Base-by-base conservation (phyloP, 1,140 invertebrate species). In the Drosophila jambulina region DNA sequence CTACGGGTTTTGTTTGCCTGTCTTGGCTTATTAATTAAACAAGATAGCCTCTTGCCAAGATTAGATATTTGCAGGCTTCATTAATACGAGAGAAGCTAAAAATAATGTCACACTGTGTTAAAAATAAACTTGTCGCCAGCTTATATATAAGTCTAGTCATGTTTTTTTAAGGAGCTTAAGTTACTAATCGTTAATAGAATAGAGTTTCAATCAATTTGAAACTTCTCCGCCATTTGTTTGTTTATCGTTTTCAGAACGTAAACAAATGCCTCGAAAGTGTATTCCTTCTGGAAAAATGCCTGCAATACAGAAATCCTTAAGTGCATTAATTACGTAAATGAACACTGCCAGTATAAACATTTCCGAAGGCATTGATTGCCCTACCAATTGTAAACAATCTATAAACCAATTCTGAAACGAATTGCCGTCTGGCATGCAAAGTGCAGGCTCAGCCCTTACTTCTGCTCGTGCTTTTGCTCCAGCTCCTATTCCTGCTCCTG, bases 291-390 rank as follows among this genome's bases (percentile, higher is more conserved):
- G 8, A 9, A 36, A 19, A 49, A 61, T 25, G 21, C n/a, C 17
- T 3, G 32, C 32, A n/a, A 13, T 8, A 64, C 51, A 54, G 23
- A 36, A 54, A 23, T 54, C 53, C 21, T 23, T 54, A 54, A 54
- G 62, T 62, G 40, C 63, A 45, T 65, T 60, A 65, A 36, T 65
- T 65, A 65, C 58, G 15, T 63, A 62, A 65, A 62, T 62, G 40
- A 36, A 25, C n/a, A 23, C 34, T 32, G 27, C 5, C 56, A 62
- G 29, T 13, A 40, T 62, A 65, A 62, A 65, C 63, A 65, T 62
- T 45, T 62, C 29, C 13, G 10, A 3, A 63, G 63, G 27, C 62
- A 25, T 57, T 40, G 15, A 40, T 65, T 62, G 63, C 40, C 57
- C 17, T 36, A 17, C 40, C 57, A 45, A 36, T 34, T 51, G 45